phyloP scores from a whole-genome alignment of 2,797 vertebrate species.

The Bufotes viridis region DNA sequence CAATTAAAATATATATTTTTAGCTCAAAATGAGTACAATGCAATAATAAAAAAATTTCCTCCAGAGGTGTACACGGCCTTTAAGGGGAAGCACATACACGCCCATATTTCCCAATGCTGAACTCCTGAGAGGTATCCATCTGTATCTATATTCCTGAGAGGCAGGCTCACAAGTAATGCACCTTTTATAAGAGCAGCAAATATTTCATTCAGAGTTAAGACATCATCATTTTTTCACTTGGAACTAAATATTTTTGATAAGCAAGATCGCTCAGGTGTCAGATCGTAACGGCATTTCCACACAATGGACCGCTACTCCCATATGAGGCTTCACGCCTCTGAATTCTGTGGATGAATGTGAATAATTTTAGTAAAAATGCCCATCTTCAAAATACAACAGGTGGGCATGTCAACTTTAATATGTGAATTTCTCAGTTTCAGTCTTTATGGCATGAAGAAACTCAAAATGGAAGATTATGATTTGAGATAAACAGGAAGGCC shows the following conservation, averaged over 20 bases:
- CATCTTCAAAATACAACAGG: background rate
- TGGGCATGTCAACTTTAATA: background rate
- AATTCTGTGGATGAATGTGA: background rate
- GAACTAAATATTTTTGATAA: background rate
- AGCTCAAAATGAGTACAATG: too few species aligned
- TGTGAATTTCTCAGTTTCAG: background rate
- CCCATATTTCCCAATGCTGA: too few species aligned
- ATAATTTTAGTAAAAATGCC: background rate
- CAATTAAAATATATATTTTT: too few species aligned
- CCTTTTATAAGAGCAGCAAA: background rate
- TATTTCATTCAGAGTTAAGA: background rate
- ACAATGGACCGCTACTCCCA: background rate
- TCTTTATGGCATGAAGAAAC: background rate
- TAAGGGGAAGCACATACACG: too few species aligned
- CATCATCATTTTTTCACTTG: background rate
- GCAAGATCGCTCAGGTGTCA: background rate
- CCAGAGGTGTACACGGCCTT: too few species aligned
- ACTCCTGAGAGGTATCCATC: too few species aligned
- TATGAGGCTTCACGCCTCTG: background rate
- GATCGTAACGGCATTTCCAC: background rate
- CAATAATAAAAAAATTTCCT: too few species aligned
- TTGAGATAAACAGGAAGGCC: background rate
- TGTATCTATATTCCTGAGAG: too few species aligned
- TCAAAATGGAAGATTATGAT: slow-evolving; percentile 10
- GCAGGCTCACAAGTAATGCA: background rate